Base-by-base conservation (phyloP, 2,113 vertebrate genomes). In the Hydrolagus affinis region DNA sequence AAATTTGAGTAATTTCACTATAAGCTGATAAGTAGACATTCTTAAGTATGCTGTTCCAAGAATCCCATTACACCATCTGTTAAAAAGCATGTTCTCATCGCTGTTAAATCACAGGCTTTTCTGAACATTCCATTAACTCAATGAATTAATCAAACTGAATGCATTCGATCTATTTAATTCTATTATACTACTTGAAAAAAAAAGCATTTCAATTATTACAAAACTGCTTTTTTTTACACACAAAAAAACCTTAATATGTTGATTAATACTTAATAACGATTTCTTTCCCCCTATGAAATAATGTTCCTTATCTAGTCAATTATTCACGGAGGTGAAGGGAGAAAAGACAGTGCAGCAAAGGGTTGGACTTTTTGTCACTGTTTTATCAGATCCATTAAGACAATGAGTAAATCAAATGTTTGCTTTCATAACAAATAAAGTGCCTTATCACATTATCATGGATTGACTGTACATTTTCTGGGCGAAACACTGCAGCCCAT, bases 1-100 rank as follows among this genome's bases (percentile, higher is more conserved):
- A 83, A 83, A 83, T 66, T 64, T 32, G 62, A 83, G 62, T 83
- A 83, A 83, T 83, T 83, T 68, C 78, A 32, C 78, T 64, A 83
- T 83, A 66, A 83, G 66, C 62, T 83, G 64, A 83, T 64, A 83
- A 83, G 60, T 23, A 66, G 78, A 68, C 30, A 83, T 83, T 83
- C 60, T 83, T 25, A 83, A 83, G 78, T 80, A 28, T 80, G 25
- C 76, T 80, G 78, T 83, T 83, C 15, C 78, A 68, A 68, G 78
- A 30, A 83, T 66, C 23, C 25, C 30, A 66, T 83, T 32, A 68
- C 60, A 64, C 78, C 78, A 83, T 83, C 78, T 66, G 78, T 83
- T 83, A 66, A 83, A 83, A 83, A 83, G 78, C 78, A 83, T 66
- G 28, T 66, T 83, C 78, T 83, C 62, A 32, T 30, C 66, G 30